phyloP scores from a whole-genome alignment of 2,888 invertebrate genomes.

The Drosophila multiciliata region DNA sequence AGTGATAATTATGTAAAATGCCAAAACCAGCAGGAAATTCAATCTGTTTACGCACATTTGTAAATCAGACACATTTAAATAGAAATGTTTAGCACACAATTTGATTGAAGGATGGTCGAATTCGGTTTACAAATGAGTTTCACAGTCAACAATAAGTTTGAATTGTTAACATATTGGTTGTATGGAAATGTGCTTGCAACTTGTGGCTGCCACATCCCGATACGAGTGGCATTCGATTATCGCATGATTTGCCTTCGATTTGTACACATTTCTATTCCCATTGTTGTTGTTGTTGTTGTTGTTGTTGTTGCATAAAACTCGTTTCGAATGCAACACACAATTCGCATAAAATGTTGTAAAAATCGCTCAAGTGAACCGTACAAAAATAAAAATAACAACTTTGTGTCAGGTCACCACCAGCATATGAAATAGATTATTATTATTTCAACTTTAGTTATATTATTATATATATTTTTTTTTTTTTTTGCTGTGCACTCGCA shows the following conservation, averaged over 20 bases:
- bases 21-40: not conserved
- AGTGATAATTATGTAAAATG: not conserved
- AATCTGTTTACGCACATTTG: not conserved
- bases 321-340: conserved; percentile 70
- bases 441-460: conserved; percentile 29
- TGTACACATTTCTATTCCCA: conserved; percentile 17
- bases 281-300: conserved; percentile 11
- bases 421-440: conserved; percentile 39
- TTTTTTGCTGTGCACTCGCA: conserved; percentile 33
- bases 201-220: conserved; percentile 42
- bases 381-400: conserved; percentile 11
- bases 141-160: conserved; percentile 20
- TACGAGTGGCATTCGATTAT: conserved; percentile 23
- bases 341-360: conserved; percentile 73
- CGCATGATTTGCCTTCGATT: conserved; percentile 43
- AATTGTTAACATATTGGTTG: conserved; percentile 4
- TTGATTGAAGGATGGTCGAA: conserved; percentile 10
- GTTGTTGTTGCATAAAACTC: conserved; percentile 29
- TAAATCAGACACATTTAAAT: not conserved
- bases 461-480: not conserved
- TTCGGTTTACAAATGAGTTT: conserved; percentile 12
- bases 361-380: conserved; percentile 68
- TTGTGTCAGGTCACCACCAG: conserved; percentile 15
- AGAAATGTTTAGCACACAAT: conserved; percentile 1
- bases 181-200: conserved; percentile 37